Evolutionary conservation across 1,140 invertebrate species (phyloP), one percentile per base, ranked within the genome.

Genomic region (Bombus confusus): DNA sequence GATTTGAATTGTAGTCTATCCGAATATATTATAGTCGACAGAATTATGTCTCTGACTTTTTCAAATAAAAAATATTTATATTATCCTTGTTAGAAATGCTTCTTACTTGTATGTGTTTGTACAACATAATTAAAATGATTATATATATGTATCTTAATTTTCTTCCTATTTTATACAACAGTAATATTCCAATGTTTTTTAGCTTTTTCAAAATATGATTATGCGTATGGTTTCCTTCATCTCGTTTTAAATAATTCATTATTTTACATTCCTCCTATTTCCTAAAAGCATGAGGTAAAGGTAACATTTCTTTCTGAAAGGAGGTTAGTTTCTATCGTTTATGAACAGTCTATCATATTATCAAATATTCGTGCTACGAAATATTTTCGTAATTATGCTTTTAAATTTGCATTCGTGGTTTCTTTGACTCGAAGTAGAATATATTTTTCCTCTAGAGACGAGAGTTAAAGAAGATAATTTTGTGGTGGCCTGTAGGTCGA

Each of bases 401-500:
- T 25, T 25, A 37, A 0, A 37, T 34, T 25, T 37, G 34, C 31
- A 37, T 37, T n/a, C 28, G 3, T 28, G 3, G 12, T n/a, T n/a
- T 41, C 39, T n/a, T n/a, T 12, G n/a, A n/a, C 28, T 31, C 10
- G 28, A 5, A 22, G 18, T 31, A 43, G 39, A 22, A 31, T 10
- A 34, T 34, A 28, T 31, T 4, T 52, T 34, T 13, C 13, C 18
- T 52, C 47, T 52, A 52, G 47, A 3, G 47, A 18, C 1, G 25
- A 75, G 2, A 5, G 10, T 37, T 10, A 25, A 37, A n/a, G 15
- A 15, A 31, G 5, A 34, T 25, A 43, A 57, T 88, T 87, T 80
- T 86, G 47, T 57, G 31, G 12, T 13, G 18, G 66, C 5, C 66
- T 88, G 66, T 87, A 77, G 28, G 31, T 3, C 39, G 57, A 22